Conservation (phyloP, 2,888 invertebrate genomes). For the Slavum lentiscoides region DNA sequence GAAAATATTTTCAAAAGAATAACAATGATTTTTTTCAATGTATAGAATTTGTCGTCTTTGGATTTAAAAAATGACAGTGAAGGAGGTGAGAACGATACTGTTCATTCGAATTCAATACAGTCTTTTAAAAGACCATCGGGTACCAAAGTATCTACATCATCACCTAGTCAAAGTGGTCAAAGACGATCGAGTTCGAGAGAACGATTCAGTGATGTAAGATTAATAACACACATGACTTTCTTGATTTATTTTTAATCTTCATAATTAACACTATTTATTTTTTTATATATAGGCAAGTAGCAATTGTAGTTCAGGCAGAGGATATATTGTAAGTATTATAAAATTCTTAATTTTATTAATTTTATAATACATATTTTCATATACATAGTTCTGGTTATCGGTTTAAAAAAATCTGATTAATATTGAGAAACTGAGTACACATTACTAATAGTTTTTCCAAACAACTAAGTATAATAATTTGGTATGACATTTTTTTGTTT, state of each 20-base stretch:
- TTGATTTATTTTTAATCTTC: neutral
- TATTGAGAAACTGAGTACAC: too few species aligned
- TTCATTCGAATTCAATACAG: constrained; percentile 39
- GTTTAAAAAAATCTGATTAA: neutral
- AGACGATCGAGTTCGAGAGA: constrained; percentile 50
- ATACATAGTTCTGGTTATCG: neutral
- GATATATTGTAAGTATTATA: constrained; percentile 86
- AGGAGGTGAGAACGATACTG: constrained; percentile 44
- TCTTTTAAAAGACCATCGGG: constrained; percentile 48
- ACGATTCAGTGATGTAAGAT: constrained; percentile 47
- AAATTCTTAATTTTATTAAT: neutral
- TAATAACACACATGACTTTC: constrained; percentile 55
- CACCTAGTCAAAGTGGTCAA: constrained; percentile 47
- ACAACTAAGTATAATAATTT: too few species aligned
- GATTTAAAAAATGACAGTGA: constrained; percentile 48
- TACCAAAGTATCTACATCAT: constrained; percentile 39
- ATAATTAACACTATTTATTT: constrained; percentile 60
- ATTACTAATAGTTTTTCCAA: too few species aligned
- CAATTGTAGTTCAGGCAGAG: constrained; percentile 90
- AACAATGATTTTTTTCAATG: neutral
- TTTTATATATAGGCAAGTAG: constrained; percentile 82
- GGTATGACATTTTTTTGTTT: too few species aligned
- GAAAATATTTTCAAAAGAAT: neutral
- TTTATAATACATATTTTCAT: neutral
- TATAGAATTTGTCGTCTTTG: constrained; percentile 33